Evolutionary conservation across 1,140 invertebrate genomes (phyloP).

Genomic region (Chironomus striatipennis): DNA sequence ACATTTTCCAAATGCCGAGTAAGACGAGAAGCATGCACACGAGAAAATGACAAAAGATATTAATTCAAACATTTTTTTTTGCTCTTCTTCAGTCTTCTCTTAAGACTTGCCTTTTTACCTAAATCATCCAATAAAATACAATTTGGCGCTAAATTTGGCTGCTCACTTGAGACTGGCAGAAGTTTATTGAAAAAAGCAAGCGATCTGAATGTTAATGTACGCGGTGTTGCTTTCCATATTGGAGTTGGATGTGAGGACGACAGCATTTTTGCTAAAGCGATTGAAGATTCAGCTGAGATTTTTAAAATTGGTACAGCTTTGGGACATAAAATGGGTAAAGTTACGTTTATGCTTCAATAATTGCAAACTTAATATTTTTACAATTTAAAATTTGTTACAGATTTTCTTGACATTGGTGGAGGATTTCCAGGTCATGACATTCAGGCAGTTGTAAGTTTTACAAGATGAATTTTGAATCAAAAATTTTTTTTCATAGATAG

Average conservation of each 20-base stretch:
- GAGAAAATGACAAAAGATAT: neutral
- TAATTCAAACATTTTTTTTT: neutral
- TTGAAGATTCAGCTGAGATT: slow-evolving; percentile 34
- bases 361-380: neutral
- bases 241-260: slow-evolving; percentile 42
- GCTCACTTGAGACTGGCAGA: slow-evolving; percentile 35
- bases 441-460: neutral
- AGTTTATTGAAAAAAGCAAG: slow-evolving; percentile 46
- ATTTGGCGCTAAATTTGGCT: slow-evolving; percentile 50
- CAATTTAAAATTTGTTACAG: slow-evolving; percentile 24
- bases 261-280: slow-evolving; percentile 37
- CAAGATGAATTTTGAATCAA: no score
- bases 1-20: slow-evolving; percentile 38
- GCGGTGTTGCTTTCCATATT: slow-evolving; percentile 48
- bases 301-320: slow-evolving; percentile 39
- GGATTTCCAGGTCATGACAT: slow-evolving; percentile 53
- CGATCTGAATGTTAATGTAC: slow-evolving; percentile 46
- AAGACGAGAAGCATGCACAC: neutral
- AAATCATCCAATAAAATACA: slow-evolving; percentile 19
- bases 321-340: slow-evolving; percentile 34
- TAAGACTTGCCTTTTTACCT: neutral
- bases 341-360: neutral
- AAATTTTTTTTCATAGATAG: neutral
- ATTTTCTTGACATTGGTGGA: slow-evolving; percentile 46
- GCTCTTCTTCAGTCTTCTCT: neutral